Percentiles rank a stretch among this genome's conserved stretches.
Evolutionary conservation across 2,888 invertebrate genomes (phyloP).

Genomic region (Sinohyriopsis cumingii): DNA sequence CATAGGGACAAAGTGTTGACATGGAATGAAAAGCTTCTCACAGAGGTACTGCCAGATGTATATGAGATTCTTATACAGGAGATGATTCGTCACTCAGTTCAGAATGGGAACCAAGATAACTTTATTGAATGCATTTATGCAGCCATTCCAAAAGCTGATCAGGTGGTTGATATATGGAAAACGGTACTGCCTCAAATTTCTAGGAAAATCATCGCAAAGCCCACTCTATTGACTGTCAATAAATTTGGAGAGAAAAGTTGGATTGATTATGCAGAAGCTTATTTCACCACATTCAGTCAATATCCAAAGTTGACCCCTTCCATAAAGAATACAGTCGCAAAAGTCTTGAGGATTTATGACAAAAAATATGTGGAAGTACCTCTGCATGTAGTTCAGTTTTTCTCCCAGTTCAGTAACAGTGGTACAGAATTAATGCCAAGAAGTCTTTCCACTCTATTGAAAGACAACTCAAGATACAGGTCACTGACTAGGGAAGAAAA

Average conservation of each 20-base stretch:
- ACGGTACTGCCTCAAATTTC: conserved; percentile 34
- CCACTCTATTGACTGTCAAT: conserved; percentile 14
- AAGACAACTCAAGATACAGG: conserved; percentile 1
- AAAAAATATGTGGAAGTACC: conserved; percentile 8
- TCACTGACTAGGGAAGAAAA: conserved; percentile 11
- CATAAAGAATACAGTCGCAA: conserved; percentile 1
- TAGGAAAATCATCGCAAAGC: conserved; percentile 2
- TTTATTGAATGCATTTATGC: conserved; percentile 18
- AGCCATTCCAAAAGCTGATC: conserved; percentile 21
- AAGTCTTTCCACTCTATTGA: conserved; percentile 4
- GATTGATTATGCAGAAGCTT: conserved; percentile 6
- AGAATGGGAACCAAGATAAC: conserved; percentile 9
- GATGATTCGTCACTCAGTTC: conserved; percentile 17
- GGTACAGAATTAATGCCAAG: conserved; percentile 7
- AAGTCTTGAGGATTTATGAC: neutral
- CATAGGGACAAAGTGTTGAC: conserved; percentile 48
- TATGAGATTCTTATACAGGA: conserved; percentile 39
- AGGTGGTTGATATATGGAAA: conserved; percentile 29
- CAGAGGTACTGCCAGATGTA: conserved; percentile 55
- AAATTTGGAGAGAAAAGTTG: conserved; percentile 2
- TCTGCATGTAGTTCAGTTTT: neutral
- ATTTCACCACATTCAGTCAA: conserved; percentile 11
- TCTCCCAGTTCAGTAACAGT: neutral
- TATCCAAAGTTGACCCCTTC: neutral
- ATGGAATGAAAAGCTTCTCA: conserved; percentile 63